Base-by-base conservation (phyloP, 2,113 vertebrate genomes). In the Platichthys stellatus region DNA sequence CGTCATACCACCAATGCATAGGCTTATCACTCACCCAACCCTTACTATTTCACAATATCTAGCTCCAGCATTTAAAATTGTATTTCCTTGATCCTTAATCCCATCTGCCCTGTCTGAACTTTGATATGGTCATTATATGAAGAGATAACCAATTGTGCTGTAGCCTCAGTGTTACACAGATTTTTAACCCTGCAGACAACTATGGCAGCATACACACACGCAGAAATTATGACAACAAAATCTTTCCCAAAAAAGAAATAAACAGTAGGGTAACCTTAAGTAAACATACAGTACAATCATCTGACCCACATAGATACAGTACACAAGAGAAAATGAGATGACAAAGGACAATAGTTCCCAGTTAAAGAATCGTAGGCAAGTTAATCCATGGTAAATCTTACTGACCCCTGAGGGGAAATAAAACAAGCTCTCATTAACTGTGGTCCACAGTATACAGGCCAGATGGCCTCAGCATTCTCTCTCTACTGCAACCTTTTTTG, bases 351-450 rank as follows among this genome's bases (percentile, higher is more conserved):
- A 84, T 88, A 65, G 85, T 80, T 85, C 69, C 66, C 64, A 80
- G 89, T 84, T 86, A 74, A 85, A 88, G 76, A 93, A 91, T 73
- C 73, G 80, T 82, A 82, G 81, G 76, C 56, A 89, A 91, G 81
- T 92, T 94, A 95, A 94, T 95, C 93, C 88, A 81, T 72, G 64
- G 61, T 84, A 93, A 94, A 94, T 93, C 92, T 92, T 90, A 90
- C 92, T 93, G 92, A 91, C 90, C 93, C 84, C 83, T 66, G 82
- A 84, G 86, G 86, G 86, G 87, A 86, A 92, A 93, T 89, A 91
- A 91, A 93, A 94, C 89, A 93, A 88, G 90, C 86, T 89, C 74
- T 93, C 83, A 93, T 94, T 93, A 93, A 90, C 83, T 77, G 60
- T 72, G 63, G 85, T 79, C 87, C 75, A 80, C 73, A 78, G 87